Evolutionary conservation across 2,797 vertebrate species (phyloP), one percentile per base, ranked within the genome.

Genomic region (Enteromius thamalakanensis): DNA sequence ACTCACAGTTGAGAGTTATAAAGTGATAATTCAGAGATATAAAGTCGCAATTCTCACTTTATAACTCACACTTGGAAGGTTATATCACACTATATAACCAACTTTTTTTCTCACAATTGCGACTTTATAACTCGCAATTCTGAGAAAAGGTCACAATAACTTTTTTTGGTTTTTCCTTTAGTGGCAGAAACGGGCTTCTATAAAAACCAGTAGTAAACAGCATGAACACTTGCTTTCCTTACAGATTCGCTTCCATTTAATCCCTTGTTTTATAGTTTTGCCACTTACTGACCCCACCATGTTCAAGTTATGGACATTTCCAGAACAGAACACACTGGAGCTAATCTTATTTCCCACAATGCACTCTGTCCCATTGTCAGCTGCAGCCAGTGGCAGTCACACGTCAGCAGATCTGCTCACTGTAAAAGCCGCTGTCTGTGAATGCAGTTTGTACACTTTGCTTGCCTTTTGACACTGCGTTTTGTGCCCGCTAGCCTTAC

Each of bases 271-370:
- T 51, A 79, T 55, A 11, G 0, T 34, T 69, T 40, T 76, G 21
- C 17, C 74, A 10, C 53, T 76, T 26, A 17, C 76, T 79, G 45
- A 34, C 62, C 62, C 21, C 45, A 51, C 11, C 42, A 51, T 51
- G 26, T 79, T 67, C 21, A 77, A 45, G 34, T 62, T 77, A 29
- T 29, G 15, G 76, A 37, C 45, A 76, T 65, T 55, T 34, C 62
- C 51, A 77, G 76, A 74, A 47, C 60, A 80, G 83, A 78, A 40
- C 42, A 82, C 40, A 77, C 84, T 60, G 81, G 72, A 62, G 86
- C 87, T 92, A 89, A 91, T 92, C 90, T 91, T 76, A 47, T 92
- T 89, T 90, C 87, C 91, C 90, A 91, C 87, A 86, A 89, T 90
- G 87, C 88, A 85, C 85, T 58, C 88, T 84, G 87, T 76, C 87